Percentiles rank a stretch among this genome's conserved stretches.
Conservation (phyloP, 2,113 vertebrate genomes). For the Glaucidium brasilianum region DNA sequence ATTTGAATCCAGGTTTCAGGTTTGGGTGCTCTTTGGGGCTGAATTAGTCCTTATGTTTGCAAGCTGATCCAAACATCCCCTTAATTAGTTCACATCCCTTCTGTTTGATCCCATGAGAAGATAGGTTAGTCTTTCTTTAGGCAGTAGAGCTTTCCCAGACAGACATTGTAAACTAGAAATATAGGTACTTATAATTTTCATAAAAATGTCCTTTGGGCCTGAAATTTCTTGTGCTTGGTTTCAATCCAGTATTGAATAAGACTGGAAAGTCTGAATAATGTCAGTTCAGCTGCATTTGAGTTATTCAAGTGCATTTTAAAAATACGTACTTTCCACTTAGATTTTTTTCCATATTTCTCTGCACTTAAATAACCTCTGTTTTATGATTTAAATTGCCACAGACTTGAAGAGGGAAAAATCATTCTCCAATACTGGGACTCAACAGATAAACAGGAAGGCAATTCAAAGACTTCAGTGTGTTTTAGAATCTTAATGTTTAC, state of each 20-base stretch:
- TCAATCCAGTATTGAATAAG: slow-evolving; percentile 50
- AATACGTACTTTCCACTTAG: slow-evolving; percentile 20
- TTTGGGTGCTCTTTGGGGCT: not conserved
- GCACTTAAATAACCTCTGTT: slow-evolving; percentile 43
- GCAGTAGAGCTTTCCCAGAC: not conserved
- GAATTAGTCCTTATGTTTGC: not conserved
- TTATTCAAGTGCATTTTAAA: slow-evolving; percentile 41
- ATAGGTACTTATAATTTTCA: slow-evolving; percentile 14
- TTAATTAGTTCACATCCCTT: not conserved
- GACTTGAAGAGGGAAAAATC: not conserved
- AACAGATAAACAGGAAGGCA: slow-evolving; percentile 6
- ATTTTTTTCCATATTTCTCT: slow-evolving; percentile 41
- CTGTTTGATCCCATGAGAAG: not conserved
- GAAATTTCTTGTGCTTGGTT: slow-evolving; percentile 49
- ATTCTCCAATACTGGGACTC: not conserved
- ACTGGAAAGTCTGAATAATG: slow-evolving; percentile 63
- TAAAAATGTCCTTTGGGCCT: slow-evolving; percentile 30
- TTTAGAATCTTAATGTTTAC: not conserved
- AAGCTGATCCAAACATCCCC: not conserved
- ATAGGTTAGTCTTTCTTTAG: not conserved
- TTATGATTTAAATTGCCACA: slow-evolving; percentile 32
- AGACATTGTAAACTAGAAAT: slow-evolving; percentile 1
- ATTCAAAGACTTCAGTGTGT: not conserved
- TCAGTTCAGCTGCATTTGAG: slow-evolving; percentile 32
- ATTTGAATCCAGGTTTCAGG: not conserved